phyloP scores from a whole-genome alignment of 2,113 vertebrate species.

The Thalassarche chlororhynchos region DNA sequence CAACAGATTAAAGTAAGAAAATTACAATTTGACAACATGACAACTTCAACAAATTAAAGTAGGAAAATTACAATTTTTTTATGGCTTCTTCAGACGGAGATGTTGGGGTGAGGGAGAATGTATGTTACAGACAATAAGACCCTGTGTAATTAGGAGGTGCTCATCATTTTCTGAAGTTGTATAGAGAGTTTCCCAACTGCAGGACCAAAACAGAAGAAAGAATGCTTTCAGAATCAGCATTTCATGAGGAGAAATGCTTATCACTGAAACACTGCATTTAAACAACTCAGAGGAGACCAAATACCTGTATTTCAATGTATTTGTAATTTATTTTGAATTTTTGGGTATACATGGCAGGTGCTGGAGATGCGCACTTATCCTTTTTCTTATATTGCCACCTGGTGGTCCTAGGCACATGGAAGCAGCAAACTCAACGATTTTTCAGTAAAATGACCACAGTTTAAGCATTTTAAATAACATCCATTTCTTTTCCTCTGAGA shows the following conservation, averaged over 20 bases:
- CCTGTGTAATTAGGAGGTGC: neutral
- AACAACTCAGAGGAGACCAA: neutral
- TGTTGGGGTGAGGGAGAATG: neutral
- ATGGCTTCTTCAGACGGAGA: neutral
- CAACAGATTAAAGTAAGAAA: neutral
- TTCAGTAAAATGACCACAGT: neutral
- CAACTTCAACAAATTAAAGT: neutral
- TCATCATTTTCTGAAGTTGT: neutral
- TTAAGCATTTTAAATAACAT: neutral
- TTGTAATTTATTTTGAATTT: neutral
- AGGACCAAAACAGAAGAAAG: neutral
- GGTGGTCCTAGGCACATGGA: neutral
- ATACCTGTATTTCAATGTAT: neutral
- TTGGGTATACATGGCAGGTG: neutral
- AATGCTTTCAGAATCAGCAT: neutral
- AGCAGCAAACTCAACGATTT: neutral
- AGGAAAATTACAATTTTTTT: neutral
- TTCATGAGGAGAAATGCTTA: neutral
- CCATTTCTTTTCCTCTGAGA: neutral
- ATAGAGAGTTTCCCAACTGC: neutral
- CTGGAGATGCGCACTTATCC: neutral
- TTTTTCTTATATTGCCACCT: conserved; percentile 63
- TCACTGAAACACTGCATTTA: neutral
- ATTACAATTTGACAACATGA: neutral
- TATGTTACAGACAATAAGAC: neutral